phyloP scores from a whole-genome alignment of 1,140 invertebrate species.

The Drosophila takahashii region DNA sequence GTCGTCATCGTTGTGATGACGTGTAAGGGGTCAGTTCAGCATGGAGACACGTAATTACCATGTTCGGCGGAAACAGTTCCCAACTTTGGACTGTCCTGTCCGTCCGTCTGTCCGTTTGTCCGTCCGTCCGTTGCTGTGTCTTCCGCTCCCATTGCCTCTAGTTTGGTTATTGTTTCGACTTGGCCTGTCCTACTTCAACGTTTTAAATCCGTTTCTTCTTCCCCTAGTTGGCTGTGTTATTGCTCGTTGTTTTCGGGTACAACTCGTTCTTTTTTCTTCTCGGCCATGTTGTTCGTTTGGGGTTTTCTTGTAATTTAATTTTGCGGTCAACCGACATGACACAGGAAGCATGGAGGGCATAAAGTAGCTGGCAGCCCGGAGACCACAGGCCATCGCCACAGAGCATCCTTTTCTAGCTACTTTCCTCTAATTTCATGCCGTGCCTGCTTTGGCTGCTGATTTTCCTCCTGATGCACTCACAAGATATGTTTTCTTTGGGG shows the following conservation, averaged over 20 bases:
- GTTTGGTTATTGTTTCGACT: slow-evolving; percentile 56
- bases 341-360: slow-evolving; percentile 57
- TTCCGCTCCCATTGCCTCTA: slow-evolving; percentile 12
- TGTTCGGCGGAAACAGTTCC: slow-evolving; percentile 59
- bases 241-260: slow-evolving; percentile 44
- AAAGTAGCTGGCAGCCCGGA: slow-evolving; percentile 43
- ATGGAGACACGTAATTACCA: slow-evolving; percentile 69
- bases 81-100: slow-evolving; percentile 52
- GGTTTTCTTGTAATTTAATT: slow-evolving; percentile 79
- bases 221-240: slow-evolving; percentile 25
- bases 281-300: slow-evolving; percentile 55
- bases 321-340: slow-evolving; percentile 77
- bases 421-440: slow-evolving; percentile 49
- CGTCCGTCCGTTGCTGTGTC: slow-evolving; percentile 9
- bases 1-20: slow-evolving; percentile 30
- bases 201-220: slow-evolving; percentile 19
- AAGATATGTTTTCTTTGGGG: background rate
- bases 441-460: slow-evolving; percentile 20
- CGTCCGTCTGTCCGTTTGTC: too few relatives aligned
- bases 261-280: slow-evolving; percentile 62
- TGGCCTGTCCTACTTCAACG: slow-evolving; percentile 39
- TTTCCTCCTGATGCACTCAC: slow-evolving; percentile 7
- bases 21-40: slow-evolving; percentile 48
- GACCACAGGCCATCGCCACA: slow-evolving; percentile 30
- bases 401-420: slow-evolving; percentile 50